phyloP scores from a whole-genome alignment of 2,888 invertebrate species.

The Oxyteleia sp. region DNA sequence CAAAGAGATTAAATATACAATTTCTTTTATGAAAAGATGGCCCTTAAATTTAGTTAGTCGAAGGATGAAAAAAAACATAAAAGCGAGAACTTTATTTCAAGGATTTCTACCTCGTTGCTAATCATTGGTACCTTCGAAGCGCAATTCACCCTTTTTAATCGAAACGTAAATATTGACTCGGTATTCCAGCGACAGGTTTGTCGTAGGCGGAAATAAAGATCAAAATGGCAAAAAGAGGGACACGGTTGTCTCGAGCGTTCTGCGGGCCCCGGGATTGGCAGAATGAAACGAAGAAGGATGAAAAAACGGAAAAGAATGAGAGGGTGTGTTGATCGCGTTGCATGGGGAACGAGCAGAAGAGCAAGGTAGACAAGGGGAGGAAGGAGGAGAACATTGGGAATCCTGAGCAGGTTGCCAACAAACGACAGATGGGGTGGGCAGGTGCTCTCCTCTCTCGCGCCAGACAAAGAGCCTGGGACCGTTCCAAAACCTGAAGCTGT shows the following conservation, averaged over 20 bases:
- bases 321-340: conserved; percentile 15
- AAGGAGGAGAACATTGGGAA: conserved; percentile 53
- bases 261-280: background rate
- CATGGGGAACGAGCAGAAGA: background rate
- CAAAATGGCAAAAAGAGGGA: conserved; percentile 26
- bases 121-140: background rate
- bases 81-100: no score
- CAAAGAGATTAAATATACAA: no score
- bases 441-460: conserved; percentile 78
- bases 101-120: background rate
- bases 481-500: conserved; percentile 30
- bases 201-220: conserved; percentile 40
- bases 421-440: conserved; percentile 77
- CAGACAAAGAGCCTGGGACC: conserved; percentile 78
- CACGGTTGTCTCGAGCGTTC: no score
- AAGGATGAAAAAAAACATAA: no score
- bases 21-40: no score
- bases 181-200: conserved; percentile 1
- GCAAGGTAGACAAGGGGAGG: background rate
- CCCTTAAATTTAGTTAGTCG: no score
- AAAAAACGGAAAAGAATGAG: conserved; percentile 14
- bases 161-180: conserved; percentile 10
- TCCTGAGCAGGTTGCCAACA: conserved; percentile 75
- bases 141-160: conserved; percentile 11
- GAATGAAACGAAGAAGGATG: conserved; percentile 6